Conservation (phyloP, 2,113 vertebrate genomes). For the Meriones unguiculatus region DNA sequence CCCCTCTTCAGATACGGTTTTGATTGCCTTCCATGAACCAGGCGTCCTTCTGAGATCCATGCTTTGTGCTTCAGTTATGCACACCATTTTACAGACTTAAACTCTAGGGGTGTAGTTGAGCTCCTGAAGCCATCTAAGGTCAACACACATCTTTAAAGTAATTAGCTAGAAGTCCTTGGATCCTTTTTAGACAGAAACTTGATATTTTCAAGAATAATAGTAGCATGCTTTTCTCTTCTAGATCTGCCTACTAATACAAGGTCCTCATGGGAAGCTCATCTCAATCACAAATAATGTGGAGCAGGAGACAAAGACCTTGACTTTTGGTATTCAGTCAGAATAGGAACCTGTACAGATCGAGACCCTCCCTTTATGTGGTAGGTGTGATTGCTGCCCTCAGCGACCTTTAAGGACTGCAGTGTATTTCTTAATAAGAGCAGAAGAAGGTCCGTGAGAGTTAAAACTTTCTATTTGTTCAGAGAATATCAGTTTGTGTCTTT, state of each 20-base stretch:
- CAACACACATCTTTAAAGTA: conserved; percentile 32
- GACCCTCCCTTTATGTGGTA: neutral
- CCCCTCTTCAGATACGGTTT: neutral
- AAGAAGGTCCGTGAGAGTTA: neutral
- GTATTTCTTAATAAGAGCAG: neutral
- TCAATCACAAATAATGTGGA: neutral
- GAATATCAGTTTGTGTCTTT: neutral
- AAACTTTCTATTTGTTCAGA: neutral
- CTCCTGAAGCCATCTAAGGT: neutral
- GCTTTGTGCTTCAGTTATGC: neutral
- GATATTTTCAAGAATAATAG: conserved; percentile 33
- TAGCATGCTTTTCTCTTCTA: neutral
- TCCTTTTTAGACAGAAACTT: conserved; percentile 38
- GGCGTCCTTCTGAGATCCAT: neutral
- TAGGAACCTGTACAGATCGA: neutral
- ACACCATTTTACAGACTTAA: neutral
- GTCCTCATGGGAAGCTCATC: conserved; percentile 6
- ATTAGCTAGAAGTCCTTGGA: conserved; percentile 34
- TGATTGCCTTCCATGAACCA: neutral
- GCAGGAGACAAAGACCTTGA: conserved; percentile 1
- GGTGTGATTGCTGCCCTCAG: neutral
- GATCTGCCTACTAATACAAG: neutral
- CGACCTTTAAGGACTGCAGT: conserved; percentile 6
- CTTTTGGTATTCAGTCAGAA: neutral
- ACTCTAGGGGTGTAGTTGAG: conserved; percentile 7